Conservation (phyloP, 1,140 invertebrate species). For the Drosophila punjabiensis region DNA sequence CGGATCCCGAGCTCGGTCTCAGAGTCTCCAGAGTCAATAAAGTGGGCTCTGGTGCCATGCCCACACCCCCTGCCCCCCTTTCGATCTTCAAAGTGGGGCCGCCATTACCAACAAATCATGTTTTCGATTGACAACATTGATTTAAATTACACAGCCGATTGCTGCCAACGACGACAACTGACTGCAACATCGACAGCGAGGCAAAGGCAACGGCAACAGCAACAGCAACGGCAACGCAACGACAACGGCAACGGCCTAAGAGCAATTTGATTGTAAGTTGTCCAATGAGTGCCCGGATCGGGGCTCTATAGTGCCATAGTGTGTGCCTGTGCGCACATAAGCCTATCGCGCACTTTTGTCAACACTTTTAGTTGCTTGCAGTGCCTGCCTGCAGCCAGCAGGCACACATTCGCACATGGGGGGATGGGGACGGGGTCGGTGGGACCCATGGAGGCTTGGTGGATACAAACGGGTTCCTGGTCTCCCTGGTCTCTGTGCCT, state of each 20-base stretch:
- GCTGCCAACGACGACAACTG: constrained; percentile 65
- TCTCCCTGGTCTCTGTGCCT: constrained; percentile 47
- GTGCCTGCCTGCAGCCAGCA: constrained; percentile 15
- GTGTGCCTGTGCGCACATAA: constrained; percentile 38
- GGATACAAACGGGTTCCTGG: constrained; percentile 75
- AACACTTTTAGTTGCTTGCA: constrained; percentile 74
- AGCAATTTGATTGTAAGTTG: constrained; percentile 71
- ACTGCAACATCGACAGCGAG: constrained; percentile 51
- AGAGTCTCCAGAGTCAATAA: constrained; percentile 36
- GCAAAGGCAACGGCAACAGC: constrained; percentile 22
- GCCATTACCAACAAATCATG: constrained; percentile 85
- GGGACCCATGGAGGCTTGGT: constrained; percentile 5
- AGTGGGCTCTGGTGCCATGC: constrained; percentile 20
- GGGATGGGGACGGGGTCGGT: constrained; percentile 10
- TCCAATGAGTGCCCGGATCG: constrained; percentile 60
- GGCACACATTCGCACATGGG: constrained; percentile 41
- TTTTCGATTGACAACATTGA: constrained; percentile 85
- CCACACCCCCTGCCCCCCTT: constrained; percentile 7
- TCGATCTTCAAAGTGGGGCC: constrained; percentile 76
- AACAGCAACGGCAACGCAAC: constrained; percentile 49
- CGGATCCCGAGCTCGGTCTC: constrained; percentile 26
- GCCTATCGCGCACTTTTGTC: constrained; percentile 82
- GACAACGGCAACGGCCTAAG: constrained; percentile 63
- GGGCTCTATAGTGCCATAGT: constrained; percentile 50
- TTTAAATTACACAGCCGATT: constrained; percentile 84